Percentiles rank a stretch among this genome's conserved stretches.
These are phyloP conservation scores for Drosophila infuscata DNA, from an alignment of 2,888 invertebrate genomes.

Conservation along the genomic window DNA sequence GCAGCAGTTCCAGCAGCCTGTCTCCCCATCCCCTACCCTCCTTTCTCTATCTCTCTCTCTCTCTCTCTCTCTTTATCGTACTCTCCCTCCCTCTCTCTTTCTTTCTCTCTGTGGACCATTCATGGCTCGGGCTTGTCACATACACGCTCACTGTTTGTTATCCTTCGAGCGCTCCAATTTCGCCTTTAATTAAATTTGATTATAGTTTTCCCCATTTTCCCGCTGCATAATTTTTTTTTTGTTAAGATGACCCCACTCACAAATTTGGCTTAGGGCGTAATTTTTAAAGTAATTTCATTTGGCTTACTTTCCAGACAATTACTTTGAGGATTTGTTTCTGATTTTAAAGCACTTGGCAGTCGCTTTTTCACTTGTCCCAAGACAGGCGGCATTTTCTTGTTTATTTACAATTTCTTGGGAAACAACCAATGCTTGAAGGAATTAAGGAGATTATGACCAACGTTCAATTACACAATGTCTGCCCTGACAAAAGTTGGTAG, in stretches of 20 bases:
- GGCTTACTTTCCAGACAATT: constrained; percentile 14
- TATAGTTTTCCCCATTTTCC: constrained; percentile 63
- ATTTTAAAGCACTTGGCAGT: not conserved
- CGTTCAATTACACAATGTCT: not conserved
- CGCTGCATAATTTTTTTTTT: constrained; percentile 6
- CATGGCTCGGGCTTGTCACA: constrained; percentile 65
- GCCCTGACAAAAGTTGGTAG: not conserved
- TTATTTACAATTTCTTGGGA: not conserved
- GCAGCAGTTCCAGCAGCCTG: constrained; percentile 16
- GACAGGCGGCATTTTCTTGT: not conserved
- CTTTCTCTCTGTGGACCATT: constrained; percentile 32
- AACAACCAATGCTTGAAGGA: not conserved
- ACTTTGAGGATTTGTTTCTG: constrained; percentile 9
- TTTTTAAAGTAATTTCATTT: constrained; percentile 36
- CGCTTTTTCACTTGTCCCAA: not conserved
- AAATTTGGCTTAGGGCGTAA: constrained; percentile 26
- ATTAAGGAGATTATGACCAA: not conserved
- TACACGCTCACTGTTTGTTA: constrained; percentile 60
- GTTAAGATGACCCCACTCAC: constrained; percentile 22
- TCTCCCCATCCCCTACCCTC: not conserved
- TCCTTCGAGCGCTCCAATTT: constrained; percentile 75
- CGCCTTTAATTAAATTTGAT: constrained; percentile 79
- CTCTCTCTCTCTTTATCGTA: not conserved
- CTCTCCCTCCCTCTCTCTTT: not conserved
- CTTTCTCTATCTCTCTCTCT: not conserved